Evolutionary conservation across 2,888 invertebrate genomes (phyloP).

Genomic region (Ceraclea dissimilis): DNA sequence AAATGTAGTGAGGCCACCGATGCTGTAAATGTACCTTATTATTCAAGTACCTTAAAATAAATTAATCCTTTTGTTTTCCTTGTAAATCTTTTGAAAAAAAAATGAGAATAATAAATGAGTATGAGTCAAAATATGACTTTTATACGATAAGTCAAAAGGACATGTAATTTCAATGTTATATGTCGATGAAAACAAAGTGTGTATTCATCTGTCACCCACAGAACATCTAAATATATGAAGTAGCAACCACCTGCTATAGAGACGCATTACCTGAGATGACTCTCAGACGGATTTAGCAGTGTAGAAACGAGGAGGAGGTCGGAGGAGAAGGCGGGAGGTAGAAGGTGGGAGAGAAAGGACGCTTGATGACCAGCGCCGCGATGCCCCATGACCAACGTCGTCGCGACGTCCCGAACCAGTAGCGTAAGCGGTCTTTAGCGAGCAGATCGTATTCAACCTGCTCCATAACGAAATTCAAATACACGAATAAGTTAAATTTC

Average conservation of each 20-base stretch:
- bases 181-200: no score
- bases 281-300: conserved; percentile 12
- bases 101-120: no score
- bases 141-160: no score
- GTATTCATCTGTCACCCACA: no score
- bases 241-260: conserved; percentile 13
- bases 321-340: conserved; percentile 26
- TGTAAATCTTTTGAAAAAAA: no score
- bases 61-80: no score
- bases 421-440: conserved; percentile 24
- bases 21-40: no score
- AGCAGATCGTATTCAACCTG: conserved; percentile 23
- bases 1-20: no score
- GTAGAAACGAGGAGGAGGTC: not conserved
- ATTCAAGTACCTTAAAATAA: no score
- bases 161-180: no score
- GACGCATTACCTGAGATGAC: conserved; percentile 9
- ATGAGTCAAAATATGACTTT: no score
- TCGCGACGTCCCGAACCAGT: conserved; percentile 37
- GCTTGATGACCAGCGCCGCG: conserved; percentile 36
- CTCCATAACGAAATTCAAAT: conserved; percentile 12
- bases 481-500: conserved; percentile 20
- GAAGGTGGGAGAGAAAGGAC: conserved; percentile 30
- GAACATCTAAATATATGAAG: not conserved
- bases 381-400: conserved; percentile 39